phyloP scores from a whole-genome alignment of 2,888 invertebrate genomes.

The Caradrina kadenii region DNA sequence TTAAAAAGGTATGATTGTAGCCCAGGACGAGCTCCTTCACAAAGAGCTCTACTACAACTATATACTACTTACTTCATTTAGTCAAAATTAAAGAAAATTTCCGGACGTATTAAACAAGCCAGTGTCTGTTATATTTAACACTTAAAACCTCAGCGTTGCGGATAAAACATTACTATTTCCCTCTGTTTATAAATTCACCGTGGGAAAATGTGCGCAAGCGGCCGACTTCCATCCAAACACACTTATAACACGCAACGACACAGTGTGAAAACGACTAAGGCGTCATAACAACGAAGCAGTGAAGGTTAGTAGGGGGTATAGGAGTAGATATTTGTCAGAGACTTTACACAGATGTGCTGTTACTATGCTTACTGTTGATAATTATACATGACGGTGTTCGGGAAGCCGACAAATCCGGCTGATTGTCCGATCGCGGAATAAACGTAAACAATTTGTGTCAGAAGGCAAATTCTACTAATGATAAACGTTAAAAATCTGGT shows the following conservation, averaged over 20 bases:
- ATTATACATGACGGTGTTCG: no score
- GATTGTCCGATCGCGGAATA: no score
- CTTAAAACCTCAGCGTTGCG: slow-evolving; percentile 5
- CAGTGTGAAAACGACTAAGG: slow-evolving; percentile 18
- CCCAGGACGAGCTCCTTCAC: no score
- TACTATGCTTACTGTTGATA: not conserved
- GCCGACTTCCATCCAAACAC: slow-evolving; percentile 53
- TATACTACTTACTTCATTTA: no score
- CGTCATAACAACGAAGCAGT: slow-evolving; percentile 19
- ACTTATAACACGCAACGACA: slow-evolving; percentile 43
- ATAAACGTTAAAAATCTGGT: no score
- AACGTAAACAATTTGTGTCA: no score
- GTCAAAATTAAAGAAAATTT: no score
- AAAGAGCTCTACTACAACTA: no score
- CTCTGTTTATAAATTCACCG: slow-evolving; percentile 78
- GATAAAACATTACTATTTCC: slow-evolving; percentile 66
- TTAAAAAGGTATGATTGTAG: no score
- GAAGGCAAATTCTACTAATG: no score
- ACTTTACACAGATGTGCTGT: not conserved
- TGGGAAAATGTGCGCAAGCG: slow-evolving; percentile 75
- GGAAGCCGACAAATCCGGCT: no score
- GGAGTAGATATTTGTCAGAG: slow-evolving; percentile 24
- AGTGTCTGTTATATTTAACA: slow-evolving; percentile 27
- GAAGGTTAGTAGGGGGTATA: slow-evolving; percentile 20
- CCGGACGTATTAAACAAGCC: not conserved